Conservation (phyloP, 2,113 vertebrate species). For the Lutjanus erythropterus region DNA sequence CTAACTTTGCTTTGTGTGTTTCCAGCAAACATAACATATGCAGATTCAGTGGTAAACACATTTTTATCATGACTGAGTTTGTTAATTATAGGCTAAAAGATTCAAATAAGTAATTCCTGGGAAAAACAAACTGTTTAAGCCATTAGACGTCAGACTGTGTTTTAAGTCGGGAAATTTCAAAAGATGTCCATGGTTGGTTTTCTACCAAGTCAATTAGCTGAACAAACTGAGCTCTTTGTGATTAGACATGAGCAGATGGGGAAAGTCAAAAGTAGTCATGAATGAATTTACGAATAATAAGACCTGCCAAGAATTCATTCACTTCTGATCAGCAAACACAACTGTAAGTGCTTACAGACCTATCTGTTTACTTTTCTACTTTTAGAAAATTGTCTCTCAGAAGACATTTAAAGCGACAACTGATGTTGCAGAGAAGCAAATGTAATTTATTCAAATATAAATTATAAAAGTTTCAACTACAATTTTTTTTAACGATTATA, state of each 20-base stretch:
- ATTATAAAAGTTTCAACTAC: too few relatives aligned
- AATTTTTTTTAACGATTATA: too few relatives aligned
- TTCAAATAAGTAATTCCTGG: not conserved
- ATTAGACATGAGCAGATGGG: slow-evolving; percentile 36
- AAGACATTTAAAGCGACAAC: not conserved
- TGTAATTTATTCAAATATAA: too few relatives aligned
- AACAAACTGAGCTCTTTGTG: slow-evolving; percentile 13
- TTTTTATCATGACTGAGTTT: not conserved
- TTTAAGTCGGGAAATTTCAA: slow-evolving; percentile 1
- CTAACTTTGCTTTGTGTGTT: not conserved
- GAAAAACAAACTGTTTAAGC: not conserved
- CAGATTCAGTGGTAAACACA: not conserved
- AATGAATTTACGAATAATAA: slow-evolving; percentile 10
- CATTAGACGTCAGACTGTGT: slow-evolving; percentile 1
- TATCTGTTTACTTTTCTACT: not conserved
- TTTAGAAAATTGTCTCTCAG: not conserved
- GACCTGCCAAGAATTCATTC: slow-evolving; percentile 14
- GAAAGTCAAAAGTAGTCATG: slow-evolving; percentile 12
- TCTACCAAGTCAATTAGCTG: slow-evolving; percentile 17
- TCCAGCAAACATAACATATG: not conserved
- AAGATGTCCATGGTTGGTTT: not conserved
- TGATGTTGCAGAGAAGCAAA: not conserved
- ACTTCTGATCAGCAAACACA: not conserved
- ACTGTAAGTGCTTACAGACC: not conserved
- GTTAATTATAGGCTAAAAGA: not conserved